Evolutionary conservation across 2,888 invertebrate genomes (phyloP), one percentile per base, ranked within the genome.

Genomic region (Chaetogeoica ovagalla): DNA sequence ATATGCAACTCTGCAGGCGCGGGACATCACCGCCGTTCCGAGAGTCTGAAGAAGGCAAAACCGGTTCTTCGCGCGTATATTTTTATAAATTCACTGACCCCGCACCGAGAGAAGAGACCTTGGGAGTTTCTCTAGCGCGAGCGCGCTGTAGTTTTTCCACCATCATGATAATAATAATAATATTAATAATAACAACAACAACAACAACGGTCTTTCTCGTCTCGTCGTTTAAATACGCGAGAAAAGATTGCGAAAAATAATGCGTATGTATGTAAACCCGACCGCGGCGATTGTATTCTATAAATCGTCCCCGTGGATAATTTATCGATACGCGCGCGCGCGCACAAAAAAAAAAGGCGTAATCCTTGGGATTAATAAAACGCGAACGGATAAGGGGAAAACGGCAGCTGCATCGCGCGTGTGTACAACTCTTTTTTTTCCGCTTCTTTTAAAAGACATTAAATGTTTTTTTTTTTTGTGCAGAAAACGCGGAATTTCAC

Each of bases 81-180:
- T 11, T 23, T 11, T 23, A 71, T 75, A 79, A 79, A 79, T 79
- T 79, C 79, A 79, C 79, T 79, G 79, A 79, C 79, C 79, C 79
- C 79, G 65, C 55, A 60, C 57, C 70, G 19, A 48, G 2, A 1
- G 30, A 30, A 30, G 57, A 79, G 79, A 79, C 79, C 79, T 79
- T 79, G 79, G 71, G 79, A 79, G 79, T 79, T 79, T 79, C 79
- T 71, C 71, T 71, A 19, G 79, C 37, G 59, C 62, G 77, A 9
- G 55, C 55, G 19, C 19, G 55, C 55, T 8, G 55, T 4, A 19
- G 77, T 69, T 55, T 74, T 74, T 65, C 30, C 30, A 30, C 30
- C 30, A 30, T 30, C 30, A 30, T 4, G n/a, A n/a, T n/a, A n/a
- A 30, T 30, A 30, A 30, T 30, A 30, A 4, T 30, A 30, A 4